A percentile compares a stretch with the other conserved stretches of the same genome.
Conservation (phyloP, 2,113 vertebrate species). For the Reinhardtius hippoglossoides region DNA sequence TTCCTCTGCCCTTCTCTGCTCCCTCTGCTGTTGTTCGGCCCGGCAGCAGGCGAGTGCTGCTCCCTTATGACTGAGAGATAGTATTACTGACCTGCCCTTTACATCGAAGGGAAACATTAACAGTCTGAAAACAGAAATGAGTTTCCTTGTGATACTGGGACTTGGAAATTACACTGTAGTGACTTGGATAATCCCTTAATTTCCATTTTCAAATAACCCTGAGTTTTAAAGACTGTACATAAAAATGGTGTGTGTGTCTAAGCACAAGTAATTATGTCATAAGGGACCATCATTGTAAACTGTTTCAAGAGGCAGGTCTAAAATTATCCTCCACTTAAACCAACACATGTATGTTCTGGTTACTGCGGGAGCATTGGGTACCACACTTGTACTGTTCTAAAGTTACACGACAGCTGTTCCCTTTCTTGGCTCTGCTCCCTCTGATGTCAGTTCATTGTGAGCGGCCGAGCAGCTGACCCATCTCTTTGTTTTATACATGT, state of each 20-base stretch:
- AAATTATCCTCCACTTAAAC: conserved; percentile 48
- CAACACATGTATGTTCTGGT: conserved; percentile 22
- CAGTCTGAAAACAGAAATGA: neutral
- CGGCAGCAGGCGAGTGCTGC: conserved; percentile 32
- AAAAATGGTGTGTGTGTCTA: neutral
- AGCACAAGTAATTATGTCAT: conserved; percentile 22
- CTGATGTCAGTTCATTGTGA: conserved; percentile 64
- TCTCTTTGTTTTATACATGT: conserved; percentile 32
- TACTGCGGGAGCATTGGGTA: conserved; percentile 10
- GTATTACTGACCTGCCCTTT: conserved; percentile 12
- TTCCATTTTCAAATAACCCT: too few relatives aligned
- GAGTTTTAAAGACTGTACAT: too few relatives aligned
- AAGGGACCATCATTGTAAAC: conserved; percentile 1
- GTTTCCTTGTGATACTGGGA: neutral
- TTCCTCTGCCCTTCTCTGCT: conserved; percentile 42
- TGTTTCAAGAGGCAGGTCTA: conserved; percentile 33
- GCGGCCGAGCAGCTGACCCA: conserved; percentile 56
- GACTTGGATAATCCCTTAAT: neutral
- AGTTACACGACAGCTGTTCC: conserved; percentile 72
- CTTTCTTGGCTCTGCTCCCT: conserved; percentile 44
- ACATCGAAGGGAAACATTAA: neutral
- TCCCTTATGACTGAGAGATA: conserved; percentile 34
- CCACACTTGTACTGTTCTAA: conserved; percentile 64
- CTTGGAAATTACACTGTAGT: neutral
- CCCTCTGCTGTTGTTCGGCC: conserved; percentile 22